These are phyloP conservation scores for Ophioninae sp. DNA, from an alignment of 2,888 invertebrate species.

Conservation along the genomic window DNA sequence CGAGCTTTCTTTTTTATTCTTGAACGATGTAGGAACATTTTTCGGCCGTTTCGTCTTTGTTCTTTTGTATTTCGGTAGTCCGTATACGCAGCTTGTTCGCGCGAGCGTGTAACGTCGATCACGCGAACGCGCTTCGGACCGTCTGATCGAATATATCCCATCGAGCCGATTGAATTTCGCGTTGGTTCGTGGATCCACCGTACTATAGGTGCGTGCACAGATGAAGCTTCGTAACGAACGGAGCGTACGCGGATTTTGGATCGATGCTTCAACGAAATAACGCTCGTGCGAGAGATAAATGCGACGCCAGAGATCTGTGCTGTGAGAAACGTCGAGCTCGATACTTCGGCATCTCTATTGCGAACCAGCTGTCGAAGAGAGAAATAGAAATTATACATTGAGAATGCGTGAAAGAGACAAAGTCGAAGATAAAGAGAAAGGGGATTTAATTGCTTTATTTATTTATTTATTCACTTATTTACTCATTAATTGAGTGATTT, in stretches of 20 bases:
- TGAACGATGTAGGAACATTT: background rate
- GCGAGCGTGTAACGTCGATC: background rate
- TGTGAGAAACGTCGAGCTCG: too few species aligned
- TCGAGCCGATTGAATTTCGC: conserved; percentile 44
- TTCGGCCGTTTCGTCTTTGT: background rate
- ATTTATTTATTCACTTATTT: too few species aligned
- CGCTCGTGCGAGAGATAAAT: conserved; percentile 10
- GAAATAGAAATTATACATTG: too few species aligned
- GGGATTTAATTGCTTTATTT: too few species aligned
- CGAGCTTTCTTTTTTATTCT: background rate
- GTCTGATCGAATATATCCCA: conserved; percentile 46
- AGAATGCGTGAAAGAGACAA: too few species aligned
- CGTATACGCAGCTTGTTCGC: background rate
- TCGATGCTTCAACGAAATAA: background rate
- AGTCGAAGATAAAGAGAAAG: too few species aligned
- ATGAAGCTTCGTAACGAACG: background rate
- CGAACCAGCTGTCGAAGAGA: too few species aligned
- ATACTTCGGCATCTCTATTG: too few species aligned
- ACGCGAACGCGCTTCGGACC: background rate
- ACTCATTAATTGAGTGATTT: too few species aligned
- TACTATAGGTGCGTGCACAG: background rate
- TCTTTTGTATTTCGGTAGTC: background rate
- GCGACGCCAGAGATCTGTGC: background rate
- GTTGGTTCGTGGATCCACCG: conserved; percentile 9
- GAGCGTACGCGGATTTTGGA: background rate